These are phyloP conservation scores for Himalopsyche anomala DNA, from an alignment of 2,888 invertebrate genomes.

Conservation along the genomic window DNA sequence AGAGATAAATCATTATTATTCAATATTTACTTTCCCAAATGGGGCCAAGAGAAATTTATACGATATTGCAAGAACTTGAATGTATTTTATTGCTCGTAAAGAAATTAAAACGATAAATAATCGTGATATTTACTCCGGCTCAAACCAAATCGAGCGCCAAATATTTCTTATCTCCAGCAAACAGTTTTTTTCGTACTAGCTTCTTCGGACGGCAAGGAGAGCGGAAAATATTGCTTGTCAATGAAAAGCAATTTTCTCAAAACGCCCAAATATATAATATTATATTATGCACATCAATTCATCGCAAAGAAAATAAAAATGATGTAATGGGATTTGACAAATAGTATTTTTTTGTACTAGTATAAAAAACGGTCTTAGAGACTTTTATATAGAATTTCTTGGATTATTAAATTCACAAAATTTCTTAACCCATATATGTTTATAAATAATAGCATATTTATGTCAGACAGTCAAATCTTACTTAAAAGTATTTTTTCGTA, in stretches of 20 bases:
- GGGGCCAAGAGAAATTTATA: slow-evolving; percentile 1
- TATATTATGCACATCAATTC: slow-evolving; percentile 28
- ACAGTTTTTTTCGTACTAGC: slow-evolving; percentile 17
- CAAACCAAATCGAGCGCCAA: slow-evolving; percentile 35
- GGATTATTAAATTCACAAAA: too few relatives aligned
- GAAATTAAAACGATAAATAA: slow-evolving; percentile 42
- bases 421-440: too few relatives aligned
- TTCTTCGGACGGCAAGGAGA: background rate
- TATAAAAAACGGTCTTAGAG: too few relatives aligned
- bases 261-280: background rate
- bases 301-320: background rate
- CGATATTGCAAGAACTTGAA: background rate
- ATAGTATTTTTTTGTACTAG: background rate
- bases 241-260: slow-evolving; percentile 18
- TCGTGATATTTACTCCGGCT: slow-evolving; percentile 30
- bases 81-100: slow-evolving; percentile 24
- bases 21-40: slow-evolving; percentile 20
- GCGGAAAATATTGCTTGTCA: slow-evolving; percentile 38
- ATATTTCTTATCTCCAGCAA: slow-evolving; percentile 23
- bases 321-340: background rate
- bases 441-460: too few relatives aligned
- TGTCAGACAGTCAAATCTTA: too few relatives aligned
- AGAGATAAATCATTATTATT: slow-evolving; percentile 1
- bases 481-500: too few relatives aligned
- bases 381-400: too few relatives aligned